These are phyloP conservation scores for Smithornis capensis DNA, from an alignment of 2,113 vertebrate genomes.

Conservation along the genomic window DNA sequence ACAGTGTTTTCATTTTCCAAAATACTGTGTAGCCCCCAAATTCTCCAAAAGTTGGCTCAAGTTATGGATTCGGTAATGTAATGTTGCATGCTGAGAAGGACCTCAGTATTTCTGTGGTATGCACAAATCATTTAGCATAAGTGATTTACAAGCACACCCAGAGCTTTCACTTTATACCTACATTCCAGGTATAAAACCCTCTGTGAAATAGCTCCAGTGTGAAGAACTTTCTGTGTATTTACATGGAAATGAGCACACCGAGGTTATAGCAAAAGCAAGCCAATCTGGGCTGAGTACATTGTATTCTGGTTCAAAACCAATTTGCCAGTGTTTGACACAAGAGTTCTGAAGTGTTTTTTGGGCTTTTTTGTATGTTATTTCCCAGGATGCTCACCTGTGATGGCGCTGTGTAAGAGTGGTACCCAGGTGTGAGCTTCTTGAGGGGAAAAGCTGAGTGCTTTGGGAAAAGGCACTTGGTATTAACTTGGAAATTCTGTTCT, in stretches of 20 bases:
- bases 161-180: background rate
- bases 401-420: background rate
- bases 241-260: background rate
- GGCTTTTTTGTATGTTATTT: background rate
- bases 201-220: background rate
- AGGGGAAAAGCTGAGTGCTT: background rate
- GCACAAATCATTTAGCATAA: background rate
- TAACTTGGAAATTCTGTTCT: background rate
- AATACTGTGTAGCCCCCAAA: background rate
- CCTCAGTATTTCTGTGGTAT: background rate
- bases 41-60: background rate
- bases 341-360: background rate
- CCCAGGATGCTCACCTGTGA: background rate
- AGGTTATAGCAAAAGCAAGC: background rate
- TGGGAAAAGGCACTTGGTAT: background rate
- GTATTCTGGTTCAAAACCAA: background rate
- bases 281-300: background rate
- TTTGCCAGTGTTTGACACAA: background rate
- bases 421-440: background rate
- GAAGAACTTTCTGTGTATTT: conserved; percentile 14
- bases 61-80: background rate
- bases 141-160: background rate
- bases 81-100: rapidly evolving
- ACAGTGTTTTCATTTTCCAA: background rate
- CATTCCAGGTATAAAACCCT: background rate